Conservation (phyloP, 2,797 vertebrate species). For the Silurus aristotelis region DNA sequence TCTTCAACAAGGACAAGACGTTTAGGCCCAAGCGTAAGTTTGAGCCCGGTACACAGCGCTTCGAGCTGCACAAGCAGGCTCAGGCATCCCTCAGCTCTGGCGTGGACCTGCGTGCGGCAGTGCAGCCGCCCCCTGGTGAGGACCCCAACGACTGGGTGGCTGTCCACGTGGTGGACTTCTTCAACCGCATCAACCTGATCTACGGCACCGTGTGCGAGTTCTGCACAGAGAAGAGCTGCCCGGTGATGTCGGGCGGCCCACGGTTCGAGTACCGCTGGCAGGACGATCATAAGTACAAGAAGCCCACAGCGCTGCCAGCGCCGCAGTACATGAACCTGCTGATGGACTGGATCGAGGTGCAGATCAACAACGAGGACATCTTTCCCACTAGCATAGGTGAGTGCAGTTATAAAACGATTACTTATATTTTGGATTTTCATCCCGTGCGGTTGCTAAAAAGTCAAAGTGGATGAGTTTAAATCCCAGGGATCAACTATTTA, state of each 20-base stretch:
- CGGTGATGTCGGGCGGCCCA: constrained; percentile 83
- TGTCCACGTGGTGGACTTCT: constrained; percentile 84
- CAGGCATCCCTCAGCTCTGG: constrained; percentile 80
- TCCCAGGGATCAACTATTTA: too few species aligned
- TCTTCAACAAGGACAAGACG: constrained; percentile 86
- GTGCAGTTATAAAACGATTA: constrained; percentile 43
- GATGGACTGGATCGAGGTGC: constrained; percentile 85
- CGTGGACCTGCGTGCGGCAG: constrained; percentile 76
- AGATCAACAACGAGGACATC: constrained; percentile 84
- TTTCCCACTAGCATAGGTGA: constrained; percentile 83
- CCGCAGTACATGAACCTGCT: constrained; percentile 85
- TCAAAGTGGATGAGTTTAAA: too few species aligned
- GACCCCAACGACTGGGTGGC: constrained; percentile 84
- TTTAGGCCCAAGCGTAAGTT: constrained; percentile 84
- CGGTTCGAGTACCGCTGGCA: constrained; percentile 85
- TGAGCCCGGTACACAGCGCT: constrained; percentile 84
- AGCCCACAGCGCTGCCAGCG: constrained; percentile 80
- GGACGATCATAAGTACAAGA: constrained; percentile 82
- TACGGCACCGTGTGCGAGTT: constrained; percentile 84
- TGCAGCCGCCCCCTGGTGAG: constrained; percentile 78
- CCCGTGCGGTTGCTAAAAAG: too few species aligned
- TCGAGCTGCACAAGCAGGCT: constrained; percentile 82
- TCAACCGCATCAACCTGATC: constrained; percentile 85
- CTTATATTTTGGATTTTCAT: too few species aligned
- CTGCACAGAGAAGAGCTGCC: constrained; percentile 81